phyloP scores from a whole-genome alignment of 2,888 invertebrate species.

The Sphecodes monilicornis region DNA sequence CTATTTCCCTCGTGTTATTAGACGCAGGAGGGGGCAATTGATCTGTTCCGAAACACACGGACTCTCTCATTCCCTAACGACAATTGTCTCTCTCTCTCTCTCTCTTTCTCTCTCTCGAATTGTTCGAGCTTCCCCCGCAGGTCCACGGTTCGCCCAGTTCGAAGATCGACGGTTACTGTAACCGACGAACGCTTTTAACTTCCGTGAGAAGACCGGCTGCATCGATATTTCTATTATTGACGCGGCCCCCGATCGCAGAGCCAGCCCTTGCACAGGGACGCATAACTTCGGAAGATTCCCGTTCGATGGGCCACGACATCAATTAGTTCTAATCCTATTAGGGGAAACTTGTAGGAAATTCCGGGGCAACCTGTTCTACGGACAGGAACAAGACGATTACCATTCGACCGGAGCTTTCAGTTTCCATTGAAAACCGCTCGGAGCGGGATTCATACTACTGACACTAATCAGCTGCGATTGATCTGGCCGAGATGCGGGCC shows the following conservation, averaged over 20 bases:
- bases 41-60: background rate
- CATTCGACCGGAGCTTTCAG: background rate
- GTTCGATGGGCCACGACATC: background rate
- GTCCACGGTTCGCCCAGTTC: background rate
- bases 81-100: background rate
- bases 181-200: background rate
- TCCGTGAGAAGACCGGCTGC: background rate
- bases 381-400: background rate
- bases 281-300: background rate
- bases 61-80: background rate
- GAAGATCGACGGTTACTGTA: background rate
- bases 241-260: background rate
- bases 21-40: background rate
- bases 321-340: constrained; percentile 13
- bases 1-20: constrained; percentile 32
- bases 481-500: background rate
- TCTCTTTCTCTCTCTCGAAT: background rate
- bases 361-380: background rate
- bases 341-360: background rate
- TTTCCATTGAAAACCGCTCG: background rate
- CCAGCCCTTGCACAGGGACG: background rate
- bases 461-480: constrained; percentile 9
- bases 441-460: background rate
- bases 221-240: background rate
- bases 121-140: constrained; percentile 1